Percentiles rank a stretch among this genome's conserved stretches.
These are phyloP conservation scores for Hydrophis major DNA, from an alignment of 2,797 vertebrate species.

Conservation along the genomic window DNA sequence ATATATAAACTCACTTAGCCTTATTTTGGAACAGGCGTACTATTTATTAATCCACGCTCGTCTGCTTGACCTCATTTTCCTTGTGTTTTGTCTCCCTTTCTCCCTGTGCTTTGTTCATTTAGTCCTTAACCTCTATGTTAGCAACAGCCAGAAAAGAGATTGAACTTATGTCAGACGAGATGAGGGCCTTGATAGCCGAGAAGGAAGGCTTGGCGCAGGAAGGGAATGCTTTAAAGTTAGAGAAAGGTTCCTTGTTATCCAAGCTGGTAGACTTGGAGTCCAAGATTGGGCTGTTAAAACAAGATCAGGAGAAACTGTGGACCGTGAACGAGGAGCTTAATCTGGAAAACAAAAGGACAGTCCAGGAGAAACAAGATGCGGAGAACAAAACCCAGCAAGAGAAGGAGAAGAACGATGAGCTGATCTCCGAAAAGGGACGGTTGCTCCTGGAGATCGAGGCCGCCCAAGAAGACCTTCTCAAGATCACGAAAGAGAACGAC, in stretches of 20 bases:
- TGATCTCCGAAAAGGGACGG: conserved; percentile 65
- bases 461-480: conserved; percentile 69
- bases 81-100: conserved; percentile 80
- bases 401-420: conserved; percentile 63
- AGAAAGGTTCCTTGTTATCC: conserved; percentile 77
- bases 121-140: conserved; percentile 93
- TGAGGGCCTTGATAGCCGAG: conserved; percentile 84
- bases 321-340: conserved; percentile 74
- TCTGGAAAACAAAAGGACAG: conserved; percentile 67
- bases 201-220: conserved; percentile 80
- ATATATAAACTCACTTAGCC: conserved; percentile 17
- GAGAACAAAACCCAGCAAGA: conserved; percentile 66
- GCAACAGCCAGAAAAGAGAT: conserved; percentile 87
- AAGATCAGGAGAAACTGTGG: conserved; percentile 71
- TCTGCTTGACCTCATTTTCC: conserved; percentile 83
- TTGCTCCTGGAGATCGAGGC: conserved; percentile 70
- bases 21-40: conserved; percentile 30
- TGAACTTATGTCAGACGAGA: conserved; percentile 85
- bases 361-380: conserved; percentile 74
- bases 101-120: conserved; percentile 78
- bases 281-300: conserved; percentile 71
- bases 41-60: conserved; percentile 64
- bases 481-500: conserved; percentile 70
- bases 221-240: conserved; percentile 75
- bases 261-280: conserved; percentile 74